phyloP scores from a whole-genome alignment of 2,888 invertebrate species.

The Ectemnius cavifrons region DNA sequence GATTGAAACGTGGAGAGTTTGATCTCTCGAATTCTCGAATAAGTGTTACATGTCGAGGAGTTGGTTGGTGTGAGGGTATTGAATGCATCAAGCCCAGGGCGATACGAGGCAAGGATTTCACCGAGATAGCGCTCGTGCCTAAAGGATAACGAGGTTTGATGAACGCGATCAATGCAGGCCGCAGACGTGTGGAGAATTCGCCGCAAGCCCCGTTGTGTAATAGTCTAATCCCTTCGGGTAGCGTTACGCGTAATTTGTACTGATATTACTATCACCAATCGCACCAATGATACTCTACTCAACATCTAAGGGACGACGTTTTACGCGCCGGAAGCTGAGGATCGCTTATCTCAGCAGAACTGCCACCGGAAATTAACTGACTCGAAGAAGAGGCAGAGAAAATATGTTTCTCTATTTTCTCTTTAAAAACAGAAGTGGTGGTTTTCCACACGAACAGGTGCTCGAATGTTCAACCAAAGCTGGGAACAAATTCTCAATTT shows the following conservation, averaged over 20 bases:
- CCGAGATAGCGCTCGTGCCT: not conserved
- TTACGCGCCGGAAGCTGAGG: no score
- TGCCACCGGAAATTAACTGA: no score
- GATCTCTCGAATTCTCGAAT: no score
- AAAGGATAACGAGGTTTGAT: constrained; percentile 7
- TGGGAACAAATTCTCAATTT: constrained; percentile 43
- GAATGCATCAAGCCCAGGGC: no score
- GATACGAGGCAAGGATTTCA: not conserved
- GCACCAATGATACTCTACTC: not conserved
- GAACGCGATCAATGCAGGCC: constrained; percentile 3
- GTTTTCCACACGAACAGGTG: constrained; percentile 44
- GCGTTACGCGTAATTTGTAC: constrained; percentile 1
- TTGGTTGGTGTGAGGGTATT: no score
- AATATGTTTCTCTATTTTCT: no score
- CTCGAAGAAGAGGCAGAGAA: no score
- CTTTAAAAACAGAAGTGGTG: no score
- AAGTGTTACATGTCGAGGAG: no score
- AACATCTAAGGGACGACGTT: not conserved
- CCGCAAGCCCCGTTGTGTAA: not conserved
- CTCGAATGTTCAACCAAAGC: constrained; percentile 34
- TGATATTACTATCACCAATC: not conserved
- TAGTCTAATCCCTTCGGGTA: not conserved
- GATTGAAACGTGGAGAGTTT: no score
- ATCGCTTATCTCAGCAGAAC: no score
- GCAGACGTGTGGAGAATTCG: constrained; percentile 8